Conservation (phyloP, 2,888 invertebrate genomes). For the Rhyacophila evoluta region DNA sequence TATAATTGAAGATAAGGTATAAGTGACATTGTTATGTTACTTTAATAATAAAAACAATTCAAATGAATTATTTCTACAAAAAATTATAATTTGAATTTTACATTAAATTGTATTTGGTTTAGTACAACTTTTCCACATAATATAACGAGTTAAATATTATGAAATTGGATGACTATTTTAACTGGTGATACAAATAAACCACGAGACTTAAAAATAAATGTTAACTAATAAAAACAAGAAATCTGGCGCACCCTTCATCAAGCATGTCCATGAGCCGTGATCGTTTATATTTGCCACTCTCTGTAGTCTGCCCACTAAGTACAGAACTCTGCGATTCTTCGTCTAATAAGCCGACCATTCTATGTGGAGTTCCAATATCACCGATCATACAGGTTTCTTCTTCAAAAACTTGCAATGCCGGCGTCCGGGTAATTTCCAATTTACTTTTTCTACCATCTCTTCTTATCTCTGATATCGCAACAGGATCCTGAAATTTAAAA, state of each 20-base stretch:
- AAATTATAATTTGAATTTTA: no score
- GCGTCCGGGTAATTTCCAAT: conserved; percentile 63
- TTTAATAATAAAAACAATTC: no score
- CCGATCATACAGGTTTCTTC: conserved; percentile 84
- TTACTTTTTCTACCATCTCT: conserved; percentile 52
- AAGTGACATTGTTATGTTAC: no score
- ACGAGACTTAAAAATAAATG: no score
- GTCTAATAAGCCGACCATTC: conserved; percentile 69
- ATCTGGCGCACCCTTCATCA: conserved; percentile 63
- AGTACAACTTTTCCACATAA: no score
- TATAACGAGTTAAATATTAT: no score
- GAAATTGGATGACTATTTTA: no score
- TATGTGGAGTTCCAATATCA: conserved; percentile 70
- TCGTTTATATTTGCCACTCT: conserved; percentile 68
- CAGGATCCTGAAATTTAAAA: conserved; percentile 52
- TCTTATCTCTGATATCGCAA: conserved; percentile 42
- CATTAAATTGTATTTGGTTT: no score
- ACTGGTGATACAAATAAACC: no score
- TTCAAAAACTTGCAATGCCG: conserved; percentile 74
- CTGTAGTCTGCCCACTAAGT: conserved; percentile 78
- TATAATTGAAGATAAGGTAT: no score
- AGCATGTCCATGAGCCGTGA: conserved; percentile 58
- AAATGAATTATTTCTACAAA: no score
- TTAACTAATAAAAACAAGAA: no score
- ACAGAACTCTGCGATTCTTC: conserved; percentile 90